Evolutionary conservation across 2,797 vertebrate species (phyloP).

Genomic region (Rhincodon typus): DNA sequence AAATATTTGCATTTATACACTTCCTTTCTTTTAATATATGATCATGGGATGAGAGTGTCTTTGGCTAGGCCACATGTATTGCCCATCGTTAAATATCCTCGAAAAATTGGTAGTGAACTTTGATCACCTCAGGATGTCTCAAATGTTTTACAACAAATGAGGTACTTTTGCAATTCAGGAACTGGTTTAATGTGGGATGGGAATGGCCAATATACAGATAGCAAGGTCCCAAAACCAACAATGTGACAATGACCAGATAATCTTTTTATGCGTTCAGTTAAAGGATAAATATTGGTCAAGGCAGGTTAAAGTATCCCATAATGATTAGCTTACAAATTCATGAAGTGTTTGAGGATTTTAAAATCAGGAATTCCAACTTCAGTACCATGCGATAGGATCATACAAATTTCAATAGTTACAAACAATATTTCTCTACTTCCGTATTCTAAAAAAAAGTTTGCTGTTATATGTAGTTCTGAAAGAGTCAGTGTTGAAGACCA

Average conservation of each 20-base stretch:
- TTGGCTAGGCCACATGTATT: too few species aligned
- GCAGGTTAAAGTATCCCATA: background rate
- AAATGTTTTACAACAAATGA: background rate
- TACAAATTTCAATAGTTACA: background rate
- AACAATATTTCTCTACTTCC: background rate
- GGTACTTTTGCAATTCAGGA: background rate
- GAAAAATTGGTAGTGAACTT: too few species aligned
- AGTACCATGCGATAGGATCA: background rate
- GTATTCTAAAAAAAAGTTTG: background rate
- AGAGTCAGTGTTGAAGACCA: too few species aligned
- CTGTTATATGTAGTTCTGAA: too few species aligned
- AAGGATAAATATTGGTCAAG: background rate
- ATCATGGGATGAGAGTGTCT: too few species aligned
- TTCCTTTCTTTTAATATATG: background rate
- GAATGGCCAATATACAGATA: background rate
- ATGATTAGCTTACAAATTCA: background rate
- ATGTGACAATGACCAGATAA: background rate
- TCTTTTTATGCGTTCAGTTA: background rate
- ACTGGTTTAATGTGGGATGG: background rate
- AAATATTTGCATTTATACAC: background rate
- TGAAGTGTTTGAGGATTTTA: background rate
- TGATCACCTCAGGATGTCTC: background rate
- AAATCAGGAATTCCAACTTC: background rate
- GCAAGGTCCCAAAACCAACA: background rate
- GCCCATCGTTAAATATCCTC: too few species aligned